Conservation (phyloP, 35 echinoderm and acorn worm genomes). For the Hemicentrotus pulcherrimus region DNA sequence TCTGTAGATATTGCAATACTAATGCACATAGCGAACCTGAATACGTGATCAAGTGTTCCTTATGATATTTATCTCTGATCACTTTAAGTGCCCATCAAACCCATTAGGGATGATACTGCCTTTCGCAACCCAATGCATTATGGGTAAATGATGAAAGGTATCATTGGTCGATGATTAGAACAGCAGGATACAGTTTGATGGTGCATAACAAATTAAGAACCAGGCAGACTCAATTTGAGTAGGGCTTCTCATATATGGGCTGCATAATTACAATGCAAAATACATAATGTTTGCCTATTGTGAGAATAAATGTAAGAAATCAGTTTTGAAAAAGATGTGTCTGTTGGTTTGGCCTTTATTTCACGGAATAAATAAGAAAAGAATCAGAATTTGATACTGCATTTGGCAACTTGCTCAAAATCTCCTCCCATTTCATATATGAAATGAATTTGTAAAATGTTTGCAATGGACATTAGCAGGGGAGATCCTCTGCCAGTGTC, state of each 20-base stretch:
- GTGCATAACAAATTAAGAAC: background rate
- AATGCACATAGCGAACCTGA: background rate
- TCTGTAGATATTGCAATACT: background rate
- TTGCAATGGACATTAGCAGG: background rate
- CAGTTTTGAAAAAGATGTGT: background rate
- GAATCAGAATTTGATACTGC: background rate
- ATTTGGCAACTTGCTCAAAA: background rate
- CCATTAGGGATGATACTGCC: background rate
- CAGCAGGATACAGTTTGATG: background rate
- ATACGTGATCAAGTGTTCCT: background rate
- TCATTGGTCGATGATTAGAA: background rate
- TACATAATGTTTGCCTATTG: background rate
- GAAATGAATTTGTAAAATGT: background rate
- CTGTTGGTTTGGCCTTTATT: background rate
- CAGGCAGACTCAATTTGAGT: background rate
- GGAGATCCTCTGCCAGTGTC: background rate
- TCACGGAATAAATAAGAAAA: background rate
- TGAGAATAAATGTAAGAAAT: background rate
- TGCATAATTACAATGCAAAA: background rate
- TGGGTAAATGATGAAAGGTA: background rate
- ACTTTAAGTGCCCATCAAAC: background rate
- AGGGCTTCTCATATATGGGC: background rate
- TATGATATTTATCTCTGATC: background rate
- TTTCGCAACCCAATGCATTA: background rate
- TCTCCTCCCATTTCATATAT: background rate